Percentiles rank a stretch among this genome's conserved stretches.
Conservation (phyloP, 2,888 invertebrate genomes). For the Odontomyia ornata region DNA sequence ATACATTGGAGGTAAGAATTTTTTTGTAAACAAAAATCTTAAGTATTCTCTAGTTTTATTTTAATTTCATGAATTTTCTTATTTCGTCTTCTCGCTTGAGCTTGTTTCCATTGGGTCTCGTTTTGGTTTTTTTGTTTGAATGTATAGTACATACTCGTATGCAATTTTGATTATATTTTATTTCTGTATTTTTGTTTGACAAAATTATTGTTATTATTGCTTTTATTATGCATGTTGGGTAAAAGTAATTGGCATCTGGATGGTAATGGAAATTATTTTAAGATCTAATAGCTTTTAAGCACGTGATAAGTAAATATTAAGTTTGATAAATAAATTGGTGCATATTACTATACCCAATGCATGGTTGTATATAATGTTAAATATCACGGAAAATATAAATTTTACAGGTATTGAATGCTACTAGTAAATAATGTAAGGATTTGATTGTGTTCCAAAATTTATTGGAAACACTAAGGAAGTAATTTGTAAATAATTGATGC, state of each 20-base stretch:
- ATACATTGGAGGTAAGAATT: slow-evolving; percentile 37
- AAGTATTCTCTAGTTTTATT: not conserved
- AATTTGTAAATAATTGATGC: too few relatives aligned
- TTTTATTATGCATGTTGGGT: not conserved
- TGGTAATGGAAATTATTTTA: too few relatives aligned
- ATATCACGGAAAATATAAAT: too few relatives aligned
- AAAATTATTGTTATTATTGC: not conserved
- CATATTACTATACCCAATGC: too few relatives aligned
- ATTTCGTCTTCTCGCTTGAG: slow-evolving; percentile 36
- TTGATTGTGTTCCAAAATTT: too few relatives aligned
- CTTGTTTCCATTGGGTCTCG: slow-evolving; percentile 19
- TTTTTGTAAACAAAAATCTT: not conserved
- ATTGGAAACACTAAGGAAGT: too few relatives aligned
- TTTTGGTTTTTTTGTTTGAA: not conserved
- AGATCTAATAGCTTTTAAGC: too few relatives aligned
- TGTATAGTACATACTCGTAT: not conserved
- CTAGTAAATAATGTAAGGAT: too few relatives aligned
- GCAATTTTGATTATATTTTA: not conserved
- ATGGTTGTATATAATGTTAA: too few relatives aligned
- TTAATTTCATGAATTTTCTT: slow-evolving; percentile 23
- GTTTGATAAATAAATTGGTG: too few relatives aligned
- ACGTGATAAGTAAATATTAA: too few relatives aligned
- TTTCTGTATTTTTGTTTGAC: not conserved
- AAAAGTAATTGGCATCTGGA: not conserved
- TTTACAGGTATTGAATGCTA: too few relatives aligned